phyloP scores from a whole-genome alignment of 2,797 vertebrate genomes.

The Myiotriccus ornatus region DNA sequence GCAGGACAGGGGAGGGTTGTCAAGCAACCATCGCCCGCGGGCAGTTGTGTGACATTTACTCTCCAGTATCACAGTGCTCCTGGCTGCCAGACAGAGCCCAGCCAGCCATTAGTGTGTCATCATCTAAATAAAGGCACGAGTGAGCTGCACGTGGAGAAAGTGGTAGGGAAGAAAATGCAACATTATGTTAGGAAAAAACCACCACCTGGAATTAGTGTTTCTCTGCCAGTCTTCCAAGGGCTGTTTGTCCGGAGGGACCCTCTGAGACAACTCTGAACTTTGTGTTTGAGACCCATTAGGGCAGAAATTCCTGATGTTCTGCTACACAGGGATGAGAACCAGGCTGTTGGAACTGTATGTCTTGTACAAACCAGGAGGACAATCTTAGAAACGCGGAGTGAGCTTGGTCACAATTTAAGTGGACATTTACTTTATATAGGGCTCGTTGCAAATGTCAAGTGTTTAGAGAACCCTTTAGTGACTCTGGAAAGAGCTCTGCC shows the following conservation, averaged over 20 bases:
- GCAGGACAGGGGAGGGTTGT: not conserved
- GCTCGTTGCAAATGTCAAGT: not conserved
- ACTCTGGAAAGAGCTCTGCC: not conserved
- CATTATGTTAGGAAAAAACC: fast-evolving
- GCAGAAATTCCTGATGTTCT: not conserved
- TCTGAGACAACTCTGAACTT: fast-evolving
- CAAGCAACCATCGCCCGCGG: not conserved
- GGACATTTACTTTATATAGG: not conserved
- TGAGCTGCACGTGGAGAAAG: not conserved
- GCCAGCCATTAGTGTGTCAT: not conserved
- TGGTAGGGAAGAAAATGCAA: not conserved
- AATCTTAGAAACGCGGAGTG: not conserved
- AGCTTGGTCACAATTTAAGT: not conserved
- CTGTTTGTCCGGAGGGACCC: not conserved
- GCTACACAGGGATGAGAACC: not conserved
- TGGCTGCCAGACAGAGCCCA: not conserved
- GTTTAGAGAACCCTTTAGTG: not conserved
- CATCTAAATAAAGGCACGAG: constrained; percentile 1
- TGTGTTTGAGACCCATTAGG: not conserved
- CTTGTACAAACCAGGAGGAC: not conserved
- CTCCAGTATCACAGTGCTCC: not conserved
- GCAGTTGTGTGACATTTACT: not conserved
- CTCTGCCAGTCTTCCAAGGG: not conserved
- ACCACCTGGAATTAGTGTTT: not conserved
- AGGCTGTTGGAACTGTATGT: not conserved